Base-by-base conservation (phyloP, 2,113 vertebrate genomes). In the Chascanopsetta lugubris region DNA sequence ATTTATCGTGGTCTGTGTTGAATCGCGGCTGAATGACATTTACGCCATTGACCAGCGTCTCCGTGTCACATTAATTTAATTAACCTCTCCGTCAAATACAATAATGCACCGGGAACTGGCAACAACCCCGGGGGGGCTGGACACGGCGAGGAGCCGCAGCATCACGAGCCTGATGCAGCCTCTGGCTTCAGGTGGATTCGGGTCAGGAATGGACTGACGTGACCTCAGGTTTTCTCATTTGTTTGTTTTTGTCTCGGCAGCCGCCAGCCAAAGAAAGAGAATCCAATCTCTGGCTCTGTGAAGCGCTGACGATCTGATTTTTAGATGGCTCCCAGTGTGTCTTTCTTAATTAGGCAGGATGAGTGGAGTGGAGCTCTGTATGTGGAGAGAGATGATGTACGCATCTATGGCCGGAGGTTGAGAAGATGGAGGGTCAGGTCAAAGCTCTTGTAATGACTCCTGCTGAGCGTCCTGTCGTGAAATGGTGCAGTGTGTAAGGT, bases 41-140 rank as follows among this genome's bases (percentile, higher is more conserved):
- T 81, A 75, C 77, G 72, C 68, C 55, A 70, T 78, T 88, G 77
- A 78, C 40, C 75, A 2, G 57, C 20, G 6, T 56, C 72, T 73
- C 62, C 64, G 50, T 79, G 78, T 77, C 75, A 73, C 76, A 72
- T 83, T 87, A 69, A 83, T 80, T 82, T 69, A 83, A 87, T 81
- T 81, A 81, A 86, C 69, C 79, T 75, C 69, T 72, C 66, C 78
- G 75, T 70, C 45, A 64, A 69, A 72, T 68, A 65, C 59, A 81
- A 83, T 46, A 82, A 77, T 67, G 55, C 72, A 64, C 57, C 49
- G n/a, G 15, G 61, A 78, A 80, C 69, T 47, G 6, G 17, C 67
- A 80, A 48, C 72, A 75, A 70, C 65, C 65, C 47, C 34, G 0
- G n/a, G n/a, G n/a, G n/a, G 30, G 47, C 85, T 48, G 61, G 5